Base-by-base conservation (phyloP, 2,888 invertebrate genomes). In the Sycophila texana region DNA sequence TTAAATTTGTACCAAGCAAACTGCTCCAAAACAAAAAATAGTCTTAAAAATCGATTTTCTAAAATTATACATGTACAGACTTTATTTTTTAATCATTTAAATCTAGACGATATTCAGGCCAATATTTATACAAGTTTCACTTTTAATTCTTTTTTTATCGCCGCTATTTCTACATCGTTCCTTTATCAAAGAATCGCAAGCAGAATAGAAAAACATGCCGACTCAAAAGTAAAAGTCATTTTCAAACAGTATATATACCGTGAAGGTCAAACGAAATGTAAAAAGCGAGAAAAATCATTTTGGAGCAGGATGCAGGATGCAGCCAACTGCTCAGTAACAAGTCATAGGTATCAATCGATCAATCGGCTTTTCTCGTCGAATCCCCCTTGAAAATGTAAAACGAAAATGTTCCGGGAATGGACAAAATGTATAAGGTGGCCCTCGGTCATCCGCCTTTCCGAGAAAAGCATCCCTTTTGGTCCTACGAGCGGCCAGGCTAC, bases 1-100 rank as follows among this genome's bases (percentile, higher is more conserved):
- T 67, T 68, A 68, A 73, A 77, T 67, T 65, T 55, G 55, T 61
- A 73, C 22, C 73, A 68, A 47, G 60, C 55, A 22, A 26, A 76
- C 13, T 16, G 22, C 68, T 39, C 18, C 61, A 55, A 63, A 77
- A 47, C 18, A 22, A 71, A 63, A 49, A 49, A n/a, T 55, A 4
- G 49, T 1, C 49, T 61, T 4, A 39, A 61, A 49, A 65, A 51
- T 70, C 47, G 20, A 77, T 57, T n/a, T 71, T 58, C 63, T 49
- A 63, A 65, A 57, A 63, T 63, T 47, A 53, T 53, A 30, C 39
- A 53, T 16, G 12, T 14, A 20, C 16, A 22, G 22, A 60, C 18
- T 18, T 13, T 58, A 22, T 18, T 7, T 0, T 13, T n/a, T 22
- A 22, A 58, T 58, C 10, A 14, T 58, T 20, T 14, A 18, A 18